A percentile compares a stretch with the other conserved stretches of the same genome.
Evolutionary conservation across 2,888 invertebrate genomes (phyloP).

Genomic region (Schizaphis graminum): DNA sequence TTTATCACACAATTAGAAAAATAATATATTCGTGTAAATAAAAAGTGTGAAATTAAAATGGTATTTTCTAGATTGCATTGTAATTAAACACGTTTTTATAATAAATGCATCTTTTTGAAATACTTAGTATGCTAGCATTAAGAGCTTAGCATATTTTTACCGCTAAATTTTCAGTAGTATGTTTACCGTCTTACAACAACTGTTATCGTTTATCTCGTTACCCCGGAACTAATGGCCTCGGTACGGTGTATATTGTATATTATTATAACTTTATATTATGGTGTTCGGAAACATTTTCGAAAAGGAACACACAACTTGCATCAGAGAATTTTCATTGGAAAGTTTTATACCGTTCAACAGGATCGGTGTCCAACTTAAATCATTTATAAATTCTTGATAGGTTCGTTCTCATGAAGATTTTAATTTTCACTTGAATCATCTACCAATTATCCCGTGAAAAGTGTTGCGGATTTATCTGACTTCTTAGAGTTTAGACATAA

Average conservation of each 20-base stretch:
- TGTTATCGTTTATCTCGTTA: constrained; percentile 33
- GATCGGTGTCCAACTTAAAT: not conserved
- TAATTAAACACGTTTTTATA: not conserved
- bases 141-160: not conserved
- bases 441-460: not conserved
- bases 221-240: not conserved
- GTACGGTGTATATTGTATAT: too few species aligned
- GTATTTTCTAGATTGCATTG: not conserved
- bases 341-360: not conserved
- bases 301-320: not conserved
- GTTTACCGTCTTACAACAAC: not conserved
- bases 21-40: not conserved
- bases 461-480: not conserved
- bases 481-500: not conserved
- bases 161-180: not conserved
- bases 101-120: not conserved
- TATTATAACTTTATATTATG: not conserved
- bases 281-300: not conserved
- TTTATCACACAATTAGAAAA: not conserved
- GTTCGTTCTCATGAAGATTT: not conserved
- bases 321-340: not conserved
- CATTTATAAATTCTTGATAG: constrained; percentile 35
- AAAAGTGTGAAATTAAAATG: not conserved
- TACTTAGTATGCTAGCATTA: not conserved
- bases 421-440: not conserved